phyloP scores from a whole-genome alignment of 2,888 invertebrate genomes.

The Ganaspis brasiliensis region DNA sequence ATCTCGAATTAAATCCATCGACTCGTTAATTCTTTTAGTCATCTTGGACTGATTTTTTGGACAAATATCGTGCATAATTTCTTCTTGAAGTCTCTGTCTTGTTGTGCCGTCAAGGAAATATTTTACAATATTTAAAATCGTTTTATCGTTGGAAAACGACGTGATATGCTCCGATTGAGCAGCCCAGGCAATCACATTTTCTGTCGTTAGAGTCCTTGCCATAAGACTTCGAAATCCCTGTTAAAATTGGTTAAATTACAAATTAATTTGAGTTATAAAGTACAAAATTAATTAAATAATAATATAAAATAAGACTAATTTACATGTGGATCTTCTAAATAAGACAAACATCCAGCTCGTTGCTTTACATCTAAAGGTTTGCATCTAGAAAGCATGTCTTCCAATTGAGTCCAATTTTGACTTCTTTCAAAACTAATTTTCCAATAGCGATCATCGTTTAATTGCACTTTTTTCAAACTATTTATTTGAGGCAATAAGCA shows the following conservation, averaged over 20 bases:
- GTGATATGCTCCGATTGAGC: constrained; percentile 86
- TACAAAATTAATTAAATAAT: constrained; percentile 11
- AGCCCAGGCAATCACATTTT: constrained; percentile 87
- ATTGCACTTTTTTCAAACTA: constrained; percentile 87
- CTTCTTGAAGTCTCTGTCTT: constrained; percentile 60
- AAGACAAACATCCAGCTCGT: constrained; percentile 93
- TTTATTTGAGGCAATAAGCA: constrained; percentile 92
- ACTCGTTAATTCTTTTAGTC: constrained; percentile 61
- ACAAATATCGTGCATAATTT: constrained; percentile 54
- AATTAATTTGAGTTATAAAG: not conserved
- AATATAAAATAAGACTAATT: constrained; percentile 46
- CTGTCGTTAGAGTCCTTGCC: constrained; percentile 90
- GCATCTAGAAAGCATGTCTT: constrained; percentile 85
- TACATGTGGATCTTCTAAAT: constrained; percentile 89
- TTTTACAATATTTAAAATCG: constrained; percentile 86
- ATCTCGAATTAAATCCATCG: constrained; percentile 61
- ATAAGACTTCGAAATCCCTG: constrained; percentile 89
- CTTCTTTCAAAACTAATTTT: constrained; percentile 91
- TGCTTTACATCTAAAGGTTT: constrained; percentile 93
- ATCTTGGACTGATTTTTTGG: constrained; percentile 63
- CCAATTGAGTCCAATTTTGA: constrained; percentile 91
- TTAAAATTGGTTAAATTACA: not conserved
- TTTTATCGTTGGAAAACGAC: constrained; percentile 88
- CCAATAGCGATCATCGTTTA: constrained; percentile 95
- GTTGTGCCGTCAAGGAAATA: constrained; percentile 83